Conservation (phyloP, 2,113 vertebrate genomes). For the Brachirus orientalis region DNA sequence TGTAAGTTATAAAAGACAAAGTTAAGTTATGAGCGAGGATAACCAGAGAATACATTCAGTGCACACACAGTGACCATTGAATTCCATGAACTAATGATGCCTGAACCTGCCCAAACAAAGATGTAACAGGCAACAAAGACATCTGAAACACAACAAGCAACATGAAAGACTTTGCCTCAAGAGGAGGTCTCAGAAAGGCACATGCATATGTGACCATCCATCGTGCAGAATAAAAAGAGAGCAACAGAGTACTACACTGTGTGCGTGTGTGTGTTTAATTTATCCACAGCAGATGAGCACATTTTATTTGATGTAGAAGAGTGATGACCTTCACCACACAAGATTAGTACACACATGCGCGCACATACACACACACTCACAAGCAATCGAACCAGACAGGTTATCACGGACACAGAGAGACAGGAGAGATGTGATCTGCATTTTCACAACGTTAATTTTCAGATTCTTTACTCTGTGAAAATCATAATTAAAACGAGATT, state of each 20-base stretch:
- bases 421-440: not conserved
- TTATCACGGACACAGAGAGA: not conserved
- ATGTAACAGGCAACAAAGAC: constrained; percentile 31
- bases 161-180: constrained; percentile 17
- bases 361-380: not conserved
- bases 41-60: not conserved
- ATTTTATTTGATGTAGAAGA: not conserved
- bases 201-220: not conserved
- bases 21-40: not conserved
- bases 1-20: too few species aligned
- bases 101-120: not conserved
- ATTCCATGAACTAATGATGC: constrained; percentile 26
- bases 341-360: not conserved
- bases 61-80: not conserved
- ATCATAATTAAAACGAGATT: constrained; percentile 14
- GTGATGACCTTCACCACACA: constrained; percentile 2
- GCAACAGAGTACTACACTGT: not conserved
- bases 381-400: not conserved
- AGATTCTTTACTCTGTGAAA: not conserved
- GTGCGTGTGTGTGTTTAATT: not conserved
- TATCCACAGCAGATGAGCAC: too few species aligned
- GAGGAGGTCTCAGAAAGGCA: not conserved
- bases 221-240: too few species aligned
- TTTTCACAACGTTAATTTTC: not conserved
- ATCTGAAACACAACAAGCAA: constrained; percentile 12